Evolutionary conservation across 2,113 vertebrate species (phyloP), one percentile per base, ranked within the genome.

Genomic region (Bagarius yarrelli): DNA sequence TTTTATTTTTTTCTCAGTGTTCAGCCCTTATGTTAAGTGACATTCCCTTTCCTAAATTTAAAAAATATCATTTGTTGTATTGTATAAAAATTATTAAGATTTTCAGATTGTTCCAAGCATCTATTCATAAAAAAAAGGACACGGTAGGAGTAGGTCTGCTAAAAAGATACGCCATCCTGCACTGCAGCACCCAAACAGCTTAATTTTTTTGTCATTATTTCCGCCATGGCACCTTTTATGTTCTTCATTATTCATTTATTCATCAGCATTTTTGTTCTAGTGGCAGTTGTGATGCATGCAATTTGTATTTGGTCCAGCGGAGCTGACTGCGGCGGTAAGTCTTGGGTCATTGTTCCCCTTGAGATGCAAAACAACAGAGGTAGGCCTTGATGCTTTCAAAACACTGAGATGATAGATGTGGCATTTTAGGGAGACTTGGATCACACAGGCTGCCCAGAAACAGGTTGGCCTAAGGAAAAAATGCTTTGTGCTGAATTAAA

Each of bases 301-400:
- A 61, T 91, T 83, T 92, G 89, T 91, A 56, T 85, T 90, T 90
- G 91, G 88, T 87, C 88, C 73, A 86, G 88, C 84, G 90, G 88
- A 87, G 83, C 87, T 87, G 85, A 86, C 89, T 34, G 84, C 88
- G 80, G 80, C 85, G 93, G 93, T 94, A 93, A 94, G 93, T 94
- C 85, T 75, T 86, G 89, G 91, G 92, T 85, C 83, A 83, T 85
- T 89, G 86, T 90, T 85, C 81, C 90, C 88, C 88, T 88, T 88
- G 87, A 83, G 87, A 90, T 89, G 71, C 88, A 87, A 90, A 86
- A 90, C 89, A 66, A 57, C 84, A 81, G 90, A 94, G 93, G 93
- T 94, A 93, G 92, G 93, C 91, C 81, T 84, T 85, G 88, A 88
- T 83, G 86, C 78, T 87, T 81, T 61, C 50, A 53, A 73, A 53